Base-by-base conservation (phyloP, 2,888 invertebrate species). In the Lacanobia oleracea region DNA sequence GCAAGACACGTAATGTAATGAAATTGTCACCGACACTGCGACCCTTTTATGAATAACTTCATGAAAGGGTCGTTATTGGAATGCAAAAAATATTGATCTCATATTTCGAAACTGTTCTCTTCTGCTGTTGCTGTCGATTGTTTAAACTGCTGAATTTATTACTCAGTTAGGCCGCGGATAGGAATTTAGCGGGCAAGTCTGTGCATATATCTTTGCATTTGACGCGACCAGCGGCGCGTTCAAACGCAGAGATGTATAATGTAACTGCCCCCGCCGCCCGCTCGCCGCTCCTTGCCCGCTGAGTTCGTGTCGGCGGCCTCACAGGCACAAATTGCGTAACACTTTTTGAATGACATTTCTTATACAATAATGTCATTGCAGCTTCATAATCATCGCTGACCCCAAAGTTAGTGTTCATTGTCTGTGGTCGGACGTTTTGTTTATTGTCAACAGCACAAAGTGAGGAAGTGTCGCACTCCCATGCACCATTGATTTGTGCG, bases 381-480 rank as follows among this genome's bases (percentile, higher is more conserved):
- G 43, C 27, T 51, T 59, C 62, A 70, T 64, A 81, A 74, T 80
- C 65, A 67, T 16, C 33, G 76, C 74, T 75, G 75, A 81, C 82
- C 81, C 64, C 63, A 77, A 84, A 80, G 63, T 70, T 57, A 70
- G 67, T 72, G 62, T 48, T 71, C 84, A 84, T 84, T 84, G 84
- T 84, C 65, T 64, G 33, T 66, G 63, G 53, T 54, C 83, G 18
- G 69, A 48, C 62, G 60, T 75, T 81, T 79, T 79, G 88, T 83
- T 87, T 88, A 91, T 93, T 93, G 92, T 92, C 84, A 85, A 82
- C 77, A 81, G 87, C 79, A 92, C 91, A 93, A 93, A 91, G 92
- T 86, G 80, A 87, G 93, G 93, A 93, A 93, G 91, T 89, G 83
- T 86, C 85, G 69, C 54, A 81, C 83, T 86, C 86, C 85, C 85